Conservation (phyloP, 2,888 invertebrate genomes). For the Gari tellinella region DNA sequence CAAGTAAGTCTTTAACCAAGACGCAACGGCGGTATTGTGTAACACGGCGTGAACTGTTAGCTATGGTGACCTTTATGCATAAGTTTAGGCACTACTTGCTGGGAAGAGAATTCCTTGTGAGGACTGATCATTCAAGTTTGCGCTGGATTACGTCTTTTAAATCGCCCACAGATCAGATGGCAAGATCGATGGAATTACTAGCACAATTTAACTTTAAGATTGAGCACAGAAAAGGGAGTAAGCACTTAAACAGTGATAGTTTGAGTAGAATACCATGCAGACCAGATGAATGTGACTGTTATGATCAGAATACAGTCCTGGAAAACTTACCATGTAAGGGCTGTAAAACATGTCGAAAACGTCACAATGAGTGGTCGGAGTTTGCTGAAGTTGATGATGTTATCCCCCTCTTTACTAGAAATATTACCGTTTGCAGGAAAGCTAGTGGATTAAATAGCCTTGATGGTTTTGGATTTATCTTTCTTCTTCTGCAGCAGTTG, state of each 20-base stretch:
- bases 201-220: slow-evolving; percentile 45
- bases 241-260: no score
- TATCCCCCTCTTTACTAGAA: slow-evolving; percentile 24
- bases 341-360: slow-evolving; percentile 33
- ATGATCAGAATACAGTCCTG: slow-evolving; percentile 31
- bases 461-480: background rate
- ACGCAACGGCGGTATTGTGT: slow-evolving; percentile 48
- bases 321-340: slow-evolving; percentile 37
- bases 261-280: slow-evolving; percentile 45
- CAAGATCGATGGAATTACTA: slow-evolving; percentile 45
- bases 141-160: slow-evolving; percentile 55
- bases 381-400: slow-evolving; percentile 36
- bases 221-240: slow-evolving; percentile 38
- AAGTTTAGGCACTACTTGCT: slow-evolving; percentile 58
- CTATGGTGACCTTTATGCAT: slow-evolving; percentile 54
- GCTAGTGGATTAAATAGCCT: background rate
- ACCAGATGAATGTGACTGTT: slow-evolving; percentile 35
- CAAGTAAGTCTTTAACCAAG: slow-evolving; percentile 38
- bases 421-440: slow-evolving; percentile 17
- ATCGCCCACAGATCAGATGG: slow-evolving; percentile 45
- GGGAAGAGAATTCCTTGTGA: slow-evolving; percentile 46
- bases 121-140: slow-evolving; percentile 62
- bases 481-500: background rate
- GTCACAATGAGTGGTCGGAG: slow-evolving; percentile 33
- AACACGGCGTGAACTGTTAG: slow-evolving; percentile 53